Evolutionary conservation across 53 echinoderm and acorn worm species (phyloP).

Genomic region (Pentamera pediparva): DNA sequence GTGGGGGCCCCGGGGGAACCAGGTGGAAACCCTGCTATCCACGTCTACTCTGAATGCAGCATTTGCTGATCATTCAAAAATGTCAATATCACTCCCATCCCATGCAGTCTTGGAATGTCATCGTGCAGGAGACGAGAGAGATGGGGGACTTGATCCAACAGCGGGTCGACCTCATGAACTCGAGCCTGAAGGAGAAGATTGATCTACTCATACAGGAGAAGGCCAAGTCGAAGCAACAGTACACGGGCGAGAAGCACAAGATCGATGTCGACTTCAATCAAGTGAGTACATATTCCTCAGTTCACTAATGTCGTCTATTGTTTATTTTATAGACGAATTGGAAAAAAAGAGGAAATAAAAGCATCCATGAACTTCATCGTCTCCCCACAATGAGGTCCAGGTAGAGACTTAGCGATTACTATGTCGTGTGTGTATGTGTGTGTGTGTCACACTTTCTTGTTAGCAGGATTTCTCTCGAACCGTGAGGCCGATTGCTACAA

Average conservation of each 20-base stretch:
- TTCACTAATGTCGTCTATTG: neutral
- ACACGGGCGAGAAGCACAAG: constrained; percentile 76
- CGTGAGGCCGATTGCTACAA: too few species aligned
- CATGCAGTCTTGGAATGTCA: constrained; percentile 69
- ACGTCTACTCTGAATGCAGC: neutral
- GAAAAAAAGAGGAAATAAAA: too few species aligned
- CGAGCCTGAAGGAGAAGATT: constrained; percentile 66
- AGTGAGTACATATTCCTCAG: neutral
- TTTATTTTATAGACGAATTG: neutral
- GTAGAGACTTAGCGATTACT: too few species aligned
- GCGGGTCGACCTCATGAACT: constrained; percentile 72
- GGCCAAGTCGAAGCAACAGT: constrained; percentile 73
- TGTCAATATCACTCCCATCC: neutral
- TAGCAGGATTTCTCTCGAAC: too few species aligned
- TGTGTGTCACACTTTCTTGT: too few species aligned
- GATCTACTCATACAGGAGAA: constrained; percentile 72
- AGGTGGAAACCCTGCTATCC: neutral
- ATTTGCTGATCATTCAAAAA: neutral
- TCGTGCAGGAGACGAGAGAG: constrained; percentile 69
- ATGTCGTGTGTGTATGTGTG: too few species aligned
- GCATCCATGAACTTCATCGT: too few species aligned
- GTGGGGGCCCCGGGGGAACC: neutral
- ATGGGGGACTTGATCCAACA: constrained; percentile 57
- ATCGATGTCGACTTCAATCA: constrained; percentile 72
- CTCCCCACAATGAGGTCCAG: too few species aligned